A percentile compares a stretch with the other conserved stretches of the same genome.
These are phyloP conservation scores for Garra rufa DNA, from an alignment of 2,113 vertebrate species.

Conservation along the genomic window DNA sequence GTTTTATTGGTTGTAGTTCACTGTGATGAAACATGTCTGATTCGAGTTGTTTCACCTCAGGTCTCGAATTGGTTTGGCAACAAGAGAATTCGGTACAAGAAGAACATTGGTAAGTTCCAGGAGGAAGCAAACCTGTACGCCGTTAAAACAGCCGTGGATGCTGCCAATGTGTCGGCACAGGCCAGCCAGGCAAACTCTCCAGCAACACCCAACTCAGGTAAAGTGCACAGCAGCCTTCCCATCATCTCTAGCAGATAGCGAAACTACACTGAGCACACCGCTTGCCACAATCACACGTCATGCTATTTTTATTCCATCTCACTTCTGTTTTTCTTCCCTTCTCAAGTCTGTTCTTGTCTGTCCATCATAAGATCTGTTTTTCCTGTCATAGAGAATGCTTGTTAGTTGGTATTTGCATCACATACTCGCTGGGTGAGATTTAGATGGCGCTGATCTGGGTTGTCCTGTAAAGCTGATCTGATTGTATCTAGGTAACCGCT, in stretches of 20 bases:
- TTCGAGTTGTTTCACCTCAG: conserved; percentile 62
- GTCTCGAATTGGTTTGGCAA: conserved; percentile 94
- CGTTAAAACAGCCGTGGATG: conserved; percentile 83
- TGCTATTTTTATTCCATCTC: background rate
- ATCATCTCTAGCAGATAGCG: conserved; percentile 17
- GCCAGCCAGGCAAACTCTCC: conserved; percentile 86
- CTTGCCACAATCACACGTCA: background rate
- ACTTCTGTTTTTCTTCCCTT: background rate
- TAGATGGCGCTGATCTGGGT: background rate
- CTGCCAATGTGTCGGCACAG: conserved; percentile 80
- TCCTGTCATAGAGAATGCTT: background rate
- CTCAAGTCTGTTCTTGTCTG: conserved; percentile 4
- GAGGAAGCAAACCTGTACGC: conserved; percentile 89
- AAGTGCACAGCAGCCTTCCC: conserved; percentile 37
- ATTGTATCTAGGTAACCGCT: conserved; percentile 13
- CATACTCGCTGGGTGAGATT: background rate
- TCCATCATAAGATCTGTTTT: background rate
- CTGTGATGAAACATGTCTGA: background rate
- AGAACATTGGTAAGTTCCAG: conserved; percentile 91
- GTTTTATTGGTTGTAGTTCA: background rate
- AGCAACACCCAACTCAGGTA: conserved; percentile 85
- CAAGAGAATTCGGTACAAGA: conserved; percentile 93
- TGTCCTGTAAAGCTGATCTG: background rate
- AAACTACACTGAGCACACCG: conserved; percentile 12
- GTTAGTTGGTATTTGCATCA: background rate